Base-by-base conservation (phyloP, 2,797 vertebrate species). In the Peromyscus eremicus region DNA sequence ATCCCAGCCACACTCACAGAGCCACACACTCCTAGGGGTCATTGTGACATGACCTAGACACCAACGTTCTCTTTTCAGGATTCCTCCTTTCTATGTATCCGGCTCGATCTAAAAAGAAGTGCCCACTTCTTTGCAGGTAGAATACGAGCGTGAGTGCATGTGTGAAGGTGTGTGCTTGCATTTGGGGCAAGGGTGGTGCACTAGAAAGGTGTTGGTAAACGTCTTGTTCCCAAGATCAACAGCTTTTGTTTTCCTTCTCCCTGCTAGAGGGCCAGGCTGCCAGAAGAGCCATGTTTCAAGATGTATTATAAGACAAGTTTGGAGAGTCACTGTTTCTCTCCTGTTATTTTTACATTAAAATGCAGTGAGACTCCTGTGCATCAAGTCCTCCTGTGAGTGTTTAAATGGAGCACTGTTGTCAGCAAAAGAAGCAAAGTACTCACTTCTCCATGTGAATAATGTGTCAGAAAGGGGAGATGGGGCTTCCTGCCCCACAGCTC, bases 291-390 rank as follows among this genome's bases (percentile, higher is more conserved):
- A 46, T 86, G 64, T 92, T 94, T 60, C 40, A 81, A 92, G 97
- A 96, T 75, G 80, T 55, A 82, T 95, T 77, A 92, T 68, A 86
- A 77, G 89, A 89, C 25, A 68, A 57, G 43, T 62, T 95, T 94
- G 81, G 55, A 70, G 64, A 94, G 70, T 57, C 91, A 73, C 77
- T 95, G 87, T 60, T 96, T 93, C 91, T 91, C 43, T 46, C 84
- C 29, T 93, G 91, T 89, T 97, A 89, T 98, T 97, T 94, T 97
- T 97, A 79, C 89, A 37, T 92, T 90, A 86, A 95, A 93, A 97
- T 93, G 84, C 94, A 97, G 91, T 11, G 66, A 94, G 92, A 80
- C 27, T 89, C 49, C 93, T 94, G 81, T 93, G 92, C 87, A 37
- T 91, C 73, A 76, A 76, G 68, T 68, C 60, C 81, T 83, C 76